Base-by-base conservation (phyloP, 2,113 vertebrate genomes). In the Potamarius usumacintae region DNA sequence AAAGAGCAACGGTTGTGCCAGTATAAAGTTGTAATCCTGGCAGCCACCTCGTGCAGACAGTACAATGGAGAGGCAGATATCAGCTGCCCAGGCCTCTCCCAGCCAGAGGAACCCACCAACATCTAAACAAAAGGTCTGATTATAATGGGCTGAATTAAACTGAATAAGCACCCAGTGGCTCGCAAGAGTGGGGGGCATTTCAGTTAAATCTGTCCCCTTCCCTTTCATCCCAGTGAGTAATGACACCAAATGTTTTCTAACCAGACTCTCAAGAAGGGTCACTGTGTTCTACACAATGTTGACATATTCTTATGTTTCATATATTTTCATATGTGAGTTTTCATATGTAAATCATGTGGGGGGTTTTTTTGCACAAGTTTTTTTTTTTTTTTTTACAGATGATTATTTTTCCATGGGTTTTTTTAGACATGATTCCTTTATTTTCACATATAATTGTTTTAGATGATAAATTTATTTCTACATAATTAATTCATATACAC, bases 51-150 rank as follows among this genome's bases (percentile, higher is more conserved):
- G 18, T 67, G 86, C 82, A 83, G 55, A 82, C 77, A 81, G 69
- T 87, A 91, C 91, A 93, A 93, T 90, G 82, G 89, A 87, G 86
- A 88, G 78, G 88, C 90, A 89, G 88, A 92, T 88, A 92, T 92
- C 90, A 92, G 91, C 88, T 92, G 90, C 92, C 86, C 86, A 71
- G 85, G 76, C 85, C 77, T 89, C 86, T 82, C 87, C 22, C 62
- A 82, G 82, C 89, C 88, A 91, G 84, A 88, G 82, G 60, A 72
- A 58, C 58, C 69, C 74, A 85, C 80, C 83, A 89, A 90, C 88
- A 83, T 80, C 85, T 85, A 30, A 87, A 92, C 92, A 92, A 93
- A 92, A 89, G 92, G 88, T 55, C 85, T 27, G 88, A 92, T 93
- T 91, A 90, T 92, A 81, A 89, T 62, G 7, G 83, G 58, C 57